Conservation (phyloP, 2,888 invertebrate genomes). For the Drosophila phalerata region DNA sequence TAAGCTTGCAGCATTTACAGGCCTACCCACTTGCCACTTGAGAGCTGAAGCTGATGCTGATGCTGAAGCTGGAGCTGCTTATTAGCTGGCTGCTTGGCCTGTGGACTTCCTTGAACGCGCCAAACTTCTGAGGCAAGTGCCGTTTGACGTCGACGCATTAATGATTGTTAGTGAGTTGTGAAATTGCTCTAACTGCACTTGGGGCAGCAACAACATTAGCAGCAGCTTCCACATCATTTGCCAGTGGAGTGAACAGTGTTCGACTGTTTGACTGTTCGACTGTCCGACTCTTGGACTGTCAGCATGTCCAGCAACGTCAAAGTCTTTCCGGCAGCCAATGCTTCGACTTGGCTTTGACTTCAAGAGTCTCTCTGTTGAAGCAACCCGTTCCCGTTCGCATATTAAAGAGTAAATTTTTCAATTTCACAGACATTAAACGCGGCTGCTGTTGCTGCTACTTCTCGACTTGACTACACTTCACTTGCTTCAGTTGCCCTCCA, state of each 20-base stretch:
- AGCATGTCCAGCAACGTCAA: slow-evolving; percentile 63
- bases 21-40: slow-evolving; percentile 21
- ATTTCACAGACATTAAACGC: slow-evolving; percentile 82
- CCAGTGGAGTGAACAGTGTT: slow-evolving; percentile 54
- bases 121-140: slow-evolving; percentile 69
- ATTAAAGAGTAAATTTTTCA: slow-evolving; percentile 81
- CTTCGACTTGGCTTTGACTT: slow-evolving; percentile 15
- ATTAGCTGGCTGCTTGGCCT: slow-evolving; percentile 63
- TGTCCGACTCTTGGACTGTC: slow-evolving; percentile 42
- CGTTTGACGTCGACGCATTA: slow-evolving; percentile 75
- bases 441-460: slow-evolving; percentile 58
- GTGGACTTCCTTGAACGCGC: slow-evolving; percentile 73
- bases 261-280: slow-evolving; percentile 23
- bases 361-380: neutral
- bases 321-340: slow-evolving; percentile 74
- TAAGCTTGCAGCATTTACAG: slow-evolving; percentile 63
- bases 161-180: slow-evolving; percentile 82
- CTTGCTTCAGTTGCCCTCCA: slow-evolving; percentile 25
- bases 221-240: slow-evolving; percentile 74
- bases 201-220: slow-evolving; percentile 56
- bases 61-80: slow-evolving; percentile 63
- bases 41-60: neutral
- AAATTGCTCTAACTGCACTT: slow-evolving; percentile 81
- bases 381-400: slow-evolving; percentile 65
- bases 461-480: slow-evolving; percentile 54